A percentile compares a stretch with the other conserved stretches of the same genome.
Conservation (phyloP, 1,140 invertebrate species). For the Cydia fagiglandana region DNA sequence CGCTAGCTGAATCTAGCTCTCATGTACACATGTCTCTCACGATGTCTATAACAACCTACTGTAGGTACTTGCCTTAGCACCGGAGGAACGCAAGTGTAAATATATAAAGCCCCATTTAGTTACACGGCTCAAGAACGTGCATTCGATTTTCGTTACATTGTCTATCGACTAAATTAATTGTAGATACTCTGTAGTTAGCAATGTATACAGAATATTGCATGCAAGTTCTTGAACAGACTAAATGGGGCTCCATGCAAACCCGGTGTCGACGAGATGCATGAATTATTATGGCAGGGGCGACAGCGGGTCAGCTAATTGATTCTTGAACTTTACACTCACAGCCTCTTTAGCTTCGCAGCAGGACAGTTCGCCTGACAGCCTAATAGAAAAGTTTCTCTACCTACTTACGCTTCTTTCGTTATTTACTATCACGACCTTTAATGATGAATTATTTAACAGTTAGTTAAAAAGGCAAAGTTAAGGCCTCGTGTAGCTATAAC, state of each 20-base stretch:
- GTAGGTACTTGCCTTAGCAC: not conserved
- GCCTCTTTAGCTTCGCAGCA: conserved; percentile 37
- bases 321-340: conserved; percentile 53
- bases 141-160: too few species aligned
- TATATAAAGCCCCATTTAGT: not conserved
- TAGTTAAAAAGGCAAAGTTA: not conserved
- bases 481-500: not conserved
- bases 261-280: conserved; percentile 44
- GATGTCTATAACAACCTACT: not conserved
- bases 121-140: too few species aligned
- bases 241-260: not conserved
- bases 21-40: not conserved
- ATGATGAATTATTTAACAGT: conserved; percentile 20
- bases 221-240: too few species aligned
- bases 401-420: conserved; percentile 28
- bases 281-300: conserved; percentile 51
- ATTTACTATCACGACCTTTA: conserved; percentile 11
- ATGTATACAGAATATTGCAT: too few species aligned
- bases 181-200: too few species aligned
- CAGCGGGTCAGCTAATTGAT: conserved; percentile 53
- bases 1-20: not conserved
- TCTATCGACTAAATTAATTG: too few species aligned
- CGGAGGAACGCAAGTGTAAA: not conserved
- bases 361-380: conserved; percentile 6
- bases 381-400: conserved; percentile 28